These are phyloP conservation scores for Amphimallon solstitiale DNA, from an alignment of 2,888 invertebrate species.

Conservation along the genomic window DNA sequence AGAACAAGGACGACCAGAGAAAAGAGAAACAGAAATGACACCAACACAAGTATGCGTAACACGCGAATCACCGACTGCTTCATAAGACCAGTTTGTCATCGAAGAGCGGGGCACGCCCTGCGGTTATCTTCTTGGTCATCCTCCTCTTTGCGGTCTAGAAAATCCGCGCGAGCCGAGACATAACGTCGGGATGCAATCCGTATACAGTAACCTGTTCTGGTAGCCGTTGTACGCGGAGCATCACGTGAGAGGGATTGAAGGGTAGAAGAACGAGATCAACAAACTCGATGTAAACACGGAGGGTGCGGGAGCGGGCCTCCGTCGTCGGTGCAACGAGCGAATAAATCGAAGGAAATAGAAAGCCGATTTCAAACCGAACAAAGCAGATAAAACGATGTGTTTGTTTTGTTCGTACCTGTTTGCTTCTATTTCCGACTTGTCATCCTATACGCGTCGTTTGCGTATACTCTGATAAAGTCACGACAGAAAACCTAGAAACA, in stretches of 20 bases:
- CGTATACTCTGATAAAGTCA: too few relatives aligned
- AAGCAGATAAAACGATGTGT: too few relatives aligned
- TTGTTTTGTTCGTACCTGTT: too few relatives aligned
- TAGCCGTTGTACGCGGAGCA: neutral
- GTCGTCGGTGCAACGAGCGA: too few relatives aligned
- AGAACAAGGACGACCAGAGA: too few relatives aligned
- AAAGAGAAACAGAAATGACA: neutral
- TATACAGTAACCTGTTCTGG: conserved; percentile 11
- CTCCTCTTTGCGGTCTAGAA: conserved; percentile 21
- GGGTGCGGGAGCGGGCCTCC: too few relatives aligned
- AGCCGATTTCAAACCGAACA: too few relatives aligned
- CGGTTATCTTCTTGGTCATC: conserved; percentile 9
- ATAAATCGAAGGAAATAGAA: too few relatives aligned
- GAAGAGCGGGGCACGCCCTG: neutral
- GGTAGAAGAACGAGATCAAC: conserved; percentile 10
- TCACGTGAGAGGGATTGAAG: neutral
- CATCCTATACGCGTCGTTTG: too few relatives aligned
- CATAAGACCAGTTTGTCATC: conserved; percentile 27
- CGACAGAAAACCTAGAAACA: too few relatives aligned
- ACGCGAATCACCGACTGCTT: conserved; percentile 14
- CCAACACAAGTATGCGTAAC: conserved; percentile 4
- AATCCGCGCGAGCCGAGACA: neutral
- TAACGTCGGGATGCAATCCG: conserved; percentile 9
- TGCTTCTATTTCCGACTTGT: too few relatives aligned
- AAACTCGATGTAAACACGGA: conserved; percentile 13